Percentiles rank a stretch among this genome's conserved stretches.
phyloP scores from a whole-genome alignment of 1,140 invertebrate species.

The Papilio dardanus region DNA sequence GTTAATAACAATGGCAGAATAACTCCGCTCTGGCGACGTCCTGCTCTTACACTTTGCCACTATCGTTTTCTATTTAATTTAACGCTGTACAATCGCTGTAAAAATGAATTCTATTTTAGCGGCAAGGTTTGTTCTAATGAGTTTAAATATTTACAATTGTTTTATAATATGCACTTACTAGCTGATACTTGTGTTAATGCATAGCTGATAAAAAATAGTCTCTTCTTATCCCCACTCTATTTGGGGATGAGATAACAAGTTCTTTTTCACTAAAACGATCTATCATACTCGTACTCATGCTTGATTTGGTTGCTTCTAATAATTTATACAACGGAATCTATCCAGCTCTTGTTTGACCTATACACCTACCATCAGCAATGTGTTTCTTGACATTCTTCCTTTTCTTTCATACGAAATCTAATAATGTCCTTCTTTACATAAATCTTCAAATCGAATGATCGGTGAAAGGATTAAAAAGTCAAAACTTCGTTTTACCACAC shows the following conservation, averaged over 20 bases:
- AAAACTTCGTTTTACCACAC: neutral
- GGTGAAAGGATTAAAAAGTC: neutral
- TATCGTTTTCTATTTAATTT: constrained; percentile 4
- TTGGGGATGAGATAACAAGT: neutral
- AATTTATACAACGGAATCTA: neutral
- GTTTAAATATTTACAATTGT: neutral
- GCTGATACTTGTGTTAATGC: neutral
- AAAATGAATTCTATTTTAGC: too few relatives aligned
- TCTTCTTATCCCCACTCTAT: neutral
- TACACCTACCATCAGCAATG: neutral
- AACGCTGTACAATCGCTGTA: neutral
- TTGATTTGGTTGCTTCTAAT: neutral
- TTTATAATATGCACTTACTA: neutral
- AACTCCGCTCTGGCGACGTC: constrained; percentile 42
- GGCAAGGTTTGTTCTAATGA: neutral
- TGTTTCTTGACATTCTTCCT: neutral
- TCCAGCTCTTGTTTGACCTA: neutral
- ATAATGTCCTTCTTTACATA: neutral
- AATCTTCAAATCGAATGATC: neutral
- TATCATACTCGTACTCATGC: too few relatives aligned
- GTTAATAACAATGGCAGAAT: constrained; percentile 52
- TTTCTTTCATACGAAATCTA: neutral
- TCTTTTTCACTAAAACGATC: neutral
- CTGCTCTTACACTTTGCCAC: constrained; percentile 31
- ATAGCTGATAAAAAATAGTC: neutral